Percentiles rank a stretch among this genome's conserved stretches.
These are phyloP conservation scores for Pogonophryne albipinna DNA, from an alignment of 2,797 vertebrate species.

Conservation along the genomic window DNA sequence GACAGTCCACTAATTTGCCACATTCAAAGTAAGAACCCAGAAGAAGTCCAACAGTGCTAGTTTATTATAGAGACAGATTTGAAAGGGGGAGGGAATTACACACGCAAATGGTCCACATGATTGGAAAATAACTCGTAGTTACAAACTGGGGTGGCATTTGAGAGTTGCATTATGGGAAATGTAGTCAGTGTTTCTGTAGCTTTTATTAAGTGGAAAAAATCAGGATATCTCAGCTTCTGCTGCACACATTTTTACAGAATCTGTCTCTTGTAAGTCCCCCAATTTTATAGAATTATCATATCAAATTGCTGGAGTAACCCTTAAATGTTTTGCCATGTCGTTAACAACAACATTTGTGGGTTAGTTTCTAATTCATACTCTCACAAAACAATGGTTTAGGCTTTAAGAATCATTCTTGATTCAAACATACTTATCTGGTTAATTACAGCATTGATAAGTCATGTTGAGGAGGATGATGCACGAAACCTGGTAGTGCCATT, in stretches of 20 bases:
- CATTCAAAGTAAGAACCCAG: background rate
- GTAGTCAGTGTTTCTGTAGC: background rate
- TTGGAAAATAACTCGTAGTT: background rate
- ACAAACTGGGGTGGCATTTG: background rate
- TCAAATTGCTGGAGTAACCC: background rate
- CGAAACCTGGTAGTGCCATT: slow-evolving; percentile 30
- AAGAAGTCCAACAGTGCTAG: background rate
- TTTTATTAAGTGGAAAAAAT: background rate
- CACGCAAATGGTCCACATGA: no score
- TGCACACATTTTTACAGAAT: background rate
- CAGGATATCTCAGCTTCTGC: background rate
- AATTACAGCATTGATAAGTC: background rate
- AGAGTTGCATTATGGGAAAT: background rate
- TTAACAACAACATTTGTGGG: background rate
- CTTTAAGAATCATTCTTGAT: background rate
- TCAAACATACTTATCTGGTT: background rate
- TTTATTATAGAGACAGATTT: no score
- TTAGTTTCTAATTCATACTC: background rate
- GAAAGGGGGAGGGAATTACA: no score
- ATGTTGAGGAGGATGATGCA: slow-evolving; percentile 24
- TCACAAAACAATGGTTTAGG: background rate
- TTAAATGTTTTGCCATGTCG: background rate
- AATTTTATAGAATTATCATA: background rate
- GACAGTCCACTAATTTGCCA: background rate
- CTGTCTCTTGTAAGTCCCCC: no score